Base-by-base conservation (phyloP, 2,113 vertebrate genomes). In the Phrynosoma blainvillii region DNA sequence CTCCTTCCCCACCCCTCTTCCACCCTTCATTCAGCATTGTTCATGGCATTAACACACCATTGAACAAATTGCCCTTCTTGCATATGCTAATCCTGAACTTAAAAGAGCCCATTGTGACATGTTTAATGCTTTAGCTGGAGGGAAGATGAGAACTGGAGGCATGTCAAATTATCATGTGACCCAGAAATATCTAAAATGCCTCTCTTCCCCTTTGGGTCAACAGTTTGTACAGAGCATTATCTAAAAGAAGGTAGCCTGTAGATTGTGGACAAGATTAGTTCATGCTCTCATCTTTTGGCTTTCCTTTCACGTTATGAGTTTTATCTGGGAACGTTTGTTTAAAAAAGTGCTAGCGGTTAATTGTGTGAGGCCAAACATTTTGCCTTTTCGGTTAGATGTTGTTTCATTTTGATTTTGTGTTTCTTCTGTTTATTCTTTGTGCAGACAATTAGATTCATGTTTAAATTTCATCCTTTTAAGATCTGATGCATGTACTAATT, bases 11-110 rank as follows among this genome's bases (percentile, higher is more conserved):
- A 42, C 47, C 77, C 78, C 27, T 5, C 95, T 93, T 94, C 92
- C 90, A 84, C 87, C 81, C 13, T 78, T 93, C 90, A 87, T 95
- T 96, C 96, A 91, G 94, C 94, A 95, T 96, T 97, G 95, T 97
- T 97, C 94, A 77, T 76, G 76, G 93, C 93, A 94, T 96, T 96
- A 97, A 97, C 96, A 97, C 96, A 97, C 95, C 97, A 96, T 88
- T 97, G 97, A 97, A 96, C 96, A 97, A 97, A 97, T 96, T 97
- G 95, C 94, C 92, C 89, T 88, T 95, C 96, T 97, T 97, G 95
- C 96, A 96, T 97, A 97, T 97, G 96, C 95, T 97, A 98, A 97
- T 98, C 95, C 88, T 54, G 90, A 93, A 89, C 92, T 96, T 96
- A 97, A 97, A 97, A 96, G 96, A 96, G 91, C 95, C 97, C 96